Conservation (phyloP, 2,888 invertebrate species). For the Mythimna lalbum region DNA sequence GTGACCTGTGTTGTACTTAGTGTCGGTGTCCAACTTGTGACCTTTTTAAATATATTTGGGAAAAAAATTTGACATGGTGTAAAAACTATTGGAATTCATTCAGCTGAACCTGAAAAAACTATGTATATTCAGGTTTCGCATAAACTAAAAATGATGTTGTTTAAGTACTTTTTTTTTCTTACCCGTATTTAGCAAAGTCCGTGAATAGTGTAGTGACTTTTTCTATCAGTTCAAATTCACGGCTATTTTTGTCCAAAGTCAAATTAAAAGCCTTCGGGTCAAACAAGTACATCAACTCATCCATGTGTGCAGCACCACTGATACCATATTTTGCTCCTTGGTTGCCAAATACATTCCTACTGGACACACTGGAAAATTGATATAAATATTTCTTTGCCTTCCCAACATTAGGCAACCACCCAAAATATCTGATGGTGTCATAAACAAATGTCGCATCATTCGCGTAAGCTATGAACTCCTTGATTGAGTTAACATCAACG, state of each 20-base stretch:
- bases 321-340: conserved; percentile 21
- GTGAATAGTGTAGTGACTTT: conserved; percentile 22
- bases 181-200: conserved; percentile 39
- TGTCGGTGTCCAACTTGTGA: too few relatives aligned
- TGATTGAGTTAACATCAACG: conserved; percentile 1
- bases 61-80: too few relatives aligned
- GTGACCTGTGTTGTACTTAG: too few relatives aligned
- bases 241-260: conserved; percentile 7
- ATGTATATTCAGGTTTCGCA: too few relatives aligned
- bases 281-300: conserved; percentile 25
- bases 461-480: conserved; percentile 14
- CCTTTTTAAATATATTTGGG: too few relatives aligned
- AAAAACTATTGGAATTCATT: too few relatives aligned
- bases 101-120: too few relatives aligned
- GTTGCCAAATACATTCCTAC: conserved; percentile 23
- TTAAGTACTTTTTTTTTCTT: neutral
- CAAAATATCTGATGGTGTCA: conserved; percentile 21
- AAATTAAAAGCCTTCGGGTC: conserved; percentile 20
- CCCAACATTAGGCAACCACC: neutral
- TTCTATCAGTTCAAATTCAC: conserved; percentile 24
- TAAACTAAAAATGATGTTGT: too few relatives aligned
- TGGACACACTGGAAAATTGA: conserved; percentile 30
- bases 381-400: conserved; percentile 20
- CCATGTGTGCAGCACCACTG: conserved; percentile 18
- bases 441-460: conserved; percentile 15